Base-by-base conservation (phyloP, 1,140 invertebrate genomes). In the Drosophila gunungcola region DNA sequence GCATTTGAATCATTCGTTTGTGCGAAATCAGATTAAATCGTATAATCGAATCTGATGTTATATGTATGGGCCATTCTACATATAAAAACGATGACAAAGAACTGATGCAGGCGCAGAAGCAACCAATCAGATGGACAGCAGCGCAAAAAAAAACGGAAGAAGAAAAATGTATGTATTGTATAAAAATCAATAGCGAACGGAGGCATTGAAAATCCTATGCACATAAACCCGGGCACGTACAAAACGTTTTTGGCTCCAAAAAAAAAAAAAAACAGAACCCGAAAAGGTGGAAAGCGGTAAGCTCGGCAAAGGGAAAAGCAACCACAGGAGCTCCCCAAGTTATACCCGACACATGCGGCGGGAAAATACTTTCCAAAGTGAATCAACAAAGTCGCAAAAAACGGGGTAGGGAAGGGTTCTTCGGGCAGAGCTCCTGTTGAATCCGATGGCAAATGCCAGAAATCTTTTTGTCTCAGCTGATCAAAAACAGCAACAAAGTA, bases 1-100 rank as follows among this genome's bases (percentile, higher is more conserved):
- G 85, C 84, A 89, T 89, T 89, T 89, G 84, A 89, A 89, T 89
- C 85, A 89, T 89, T 89, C 84, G 84, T 89, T 89, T 89, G 85
- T 89, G 85, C 85, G 73, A 90, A 89, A 89, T 89, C 84, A 89
- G 84, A 89, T 89, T 89, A 89, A 89, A 89, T 89, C 85, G 84
- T 60, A 89, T 89, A 89, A 89, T 89, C 84, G 84, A 89, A 89
- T 89, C 85, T 89, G 78, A 65, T 88, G 84, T 68, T 74, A 80
- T 83, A 74, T 68, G 34, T 68, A 29, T 58, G 34, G 29, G 21
- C 60, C 46, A 42, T 3, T 43, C 32, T 38, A 68, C 34, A 68
- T 45, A 38, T 13, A 48, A 41, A 88, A 89, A 69, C 67, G 84
- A 84, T 89, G 84, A 89, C 84, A 89, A 90, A 90, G 84, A 78